These are phyloP conservation scores for Pollimyrus isidori DNA, from an alignment of 2,113 vertebrate genomes.

Conservation along the genomic window DNA sequence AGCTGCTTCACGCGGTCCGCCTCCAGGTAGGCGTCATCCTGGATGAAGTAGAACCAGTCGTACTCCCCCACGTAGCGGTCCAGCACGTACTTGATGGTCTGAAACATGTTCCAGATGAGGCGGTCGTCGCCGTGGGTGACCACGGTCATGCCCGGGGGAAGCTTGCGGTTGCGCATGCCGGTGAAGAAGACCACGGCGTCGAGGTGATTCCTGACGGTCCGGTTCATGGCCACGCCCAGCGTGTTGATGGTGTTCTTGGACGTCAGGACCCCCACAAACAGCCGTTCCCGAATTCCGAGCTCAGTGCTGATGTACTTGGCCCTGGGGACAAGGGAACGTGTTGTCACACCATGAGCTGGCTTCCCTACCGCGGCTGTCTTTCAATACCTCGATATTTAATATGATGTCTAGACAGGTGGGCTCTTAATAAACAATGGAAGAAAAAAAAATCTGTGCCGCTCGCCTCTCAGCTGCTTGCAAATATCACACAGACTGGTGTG, in stretches of 20 bases:
- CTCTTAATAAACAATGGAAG: not conserved
- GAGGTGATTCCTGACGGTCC: slow-evolving; percentile 81
- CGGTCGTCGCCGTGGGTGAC: slow-evolving; percentile 82
- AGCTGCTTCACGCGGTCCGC: slow-evolving; percentile 73
- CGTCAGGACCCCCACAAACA: slow-evolving; percentile 85
- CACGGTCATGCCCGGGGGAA: slow-evolving; percentile 84
- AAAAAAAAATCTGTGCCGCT: not conserved
- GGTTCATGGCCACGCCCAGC: slow-evolving; percentile 83
- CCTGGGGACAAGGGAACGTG: slow-evolving; percentile 36
- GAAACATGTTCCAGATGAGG: slow-evolving; percentile 92
- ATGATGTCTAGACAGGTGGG: not conserved
- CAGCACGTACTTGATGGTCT: slow-evolving; percentile 78
- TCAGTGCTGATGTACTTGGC: slow-evolving; percentile 88
- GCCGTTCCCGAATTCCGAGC: slow-evolving; percentile 83
- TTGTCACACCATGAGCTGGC: not conserved
- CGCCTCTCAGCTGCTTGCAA: too few species aligned
- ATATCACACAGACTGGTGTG: not conserved
- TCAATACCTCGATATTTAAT: not conserved
- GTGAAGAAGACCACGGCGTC: slow-evolving; percentile 87
- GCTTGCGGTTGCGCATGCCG: slow-evolving; percentile 70
- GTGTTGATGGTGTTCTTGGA: slow-evolving; percentile 83
- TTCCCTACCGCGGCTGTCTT: not conserved
- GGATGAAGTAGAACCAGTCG: slow-evolving; percentile 92
- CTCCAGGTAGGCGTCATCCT: slow-evolving; percentile 82
- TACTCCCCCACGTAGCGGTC: slow-evolving; percentile 79